Conservation (phyloP, 2,113 vertebrate species). For the Tragelaphus imberbis region DNA sequence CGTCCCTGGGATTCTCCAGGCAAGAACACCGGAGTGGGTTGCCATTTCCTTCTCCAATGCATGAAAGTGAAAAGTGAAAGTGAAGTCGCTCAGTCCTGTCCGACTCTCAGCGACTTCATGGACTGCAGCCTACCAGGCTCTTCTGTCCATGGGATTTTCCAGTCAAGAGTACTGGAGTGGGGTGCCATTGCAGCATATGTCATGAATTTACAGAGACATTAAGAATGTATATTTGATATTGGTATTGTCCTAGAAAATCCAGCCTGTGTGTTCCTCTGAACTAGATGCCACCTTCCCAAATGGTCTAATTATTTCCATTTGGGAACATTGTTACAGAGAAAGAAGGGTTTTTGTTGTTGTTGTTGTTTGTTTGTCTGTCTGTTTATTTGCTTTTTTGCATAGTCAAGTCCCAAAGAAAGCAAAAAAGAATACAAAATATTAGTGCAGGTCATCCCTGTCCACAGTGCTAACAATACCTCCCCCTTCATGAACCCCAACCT, state of each 20-base stretch:
- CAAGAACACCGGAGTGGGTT: no score
- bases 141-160: no score
- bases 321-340: neutral
- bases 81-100: no score
- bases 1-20: no score
- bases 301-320: slow-evolving; percentile 41
- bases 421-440: neutral
- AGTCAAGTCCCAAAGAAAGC: neutral
- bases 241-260: neutral
- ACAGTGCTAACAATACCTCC: neutral
- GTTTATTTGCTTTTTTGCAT: neutral
- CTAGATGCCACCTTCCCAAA: slow-evolving; percentile 23
- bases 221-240: neutral
- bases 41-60: no score
- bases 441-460: accelerated
- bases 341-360: neutral
- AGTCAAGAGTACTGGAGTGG: no score
- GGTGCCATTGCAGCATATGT: neutral
- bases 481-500: no score
- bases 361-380: neutral
- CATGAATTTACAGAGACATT: neutral
- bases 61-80: no score
- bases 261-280: neutral
- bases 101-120: no score
- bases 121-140: no score